Evolutionary conservation across 2,797 vertebrate species (phyloP).

Genomic region (Fistularia tabacaria): DNA sequence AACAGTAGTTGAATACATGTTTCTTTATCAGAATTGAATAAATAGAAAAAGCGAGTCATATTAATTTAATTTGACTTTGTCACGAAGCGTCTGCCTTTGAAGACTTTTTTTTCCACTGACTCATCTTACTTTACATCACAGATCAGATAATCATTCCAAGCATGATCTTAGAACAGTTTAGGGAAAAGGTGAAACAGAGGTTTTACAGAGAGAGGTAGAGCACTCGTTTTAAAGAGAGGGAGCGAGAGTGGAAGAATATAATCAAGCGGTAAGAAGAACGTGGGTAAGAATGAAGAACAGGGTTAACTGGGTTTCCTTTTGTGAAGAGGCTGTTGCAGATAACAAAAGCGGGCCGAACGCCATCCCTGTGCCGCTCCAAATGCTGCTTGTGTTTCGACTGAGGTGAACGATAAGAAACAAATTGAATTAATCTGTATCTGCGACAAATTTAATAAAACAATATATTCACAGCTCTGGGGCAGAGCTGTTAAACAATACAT

Average conservation of each 20-base stretch:
- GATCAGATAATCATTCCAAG: constrained; percentile 32
- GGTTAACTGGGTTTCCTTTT: neutral
- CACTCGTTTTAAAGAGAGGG: constrained; percentile 32
- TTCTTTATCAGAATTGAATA: constrained; percentile 40
- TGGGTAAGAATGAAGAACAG: constrained; percentile 59
- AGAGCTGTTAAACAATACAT: constrained; percentile 59
- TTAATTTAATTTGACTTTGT: constrained; percentile 45
- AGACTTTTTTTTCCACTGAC: constrained; percentile 20
- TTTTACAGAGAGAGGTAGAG: constrained; percentile 58
- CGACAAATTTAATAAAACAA: constrained; percentile 73
- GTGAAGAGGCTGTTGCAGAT: neutral
- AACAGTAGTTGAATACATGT: constrained; percentile 37
- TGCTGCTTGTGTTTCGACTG: constrained; percentile 32
- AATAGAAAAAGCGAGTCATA: constrained; percentile 35
- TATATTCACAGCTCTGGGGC: constrained; percentile 63
- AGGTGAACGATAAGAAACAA: constrained; percentile 69
- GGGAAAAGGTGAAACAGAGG: constrained; percentile 53
- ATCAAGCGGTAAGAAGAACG: constrained; percentile 58
- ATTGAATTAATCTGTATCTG: constrained; percentile 62
- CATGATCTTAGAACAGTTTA: constrained; percentile 31
- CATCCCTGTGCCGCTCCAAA: neutral
- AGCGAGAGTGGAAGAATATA: constrained; percentile 5
- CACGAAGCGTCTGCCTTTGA: constrained; percentile 14
- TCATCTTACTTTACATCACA: constrained; percentile 39
- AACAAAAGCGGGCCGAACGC: constrained; percentile 22